Base-by-base conservation (phyloP, 2,888 invertebrate species). In the Pedicia rivosa region DNA sequence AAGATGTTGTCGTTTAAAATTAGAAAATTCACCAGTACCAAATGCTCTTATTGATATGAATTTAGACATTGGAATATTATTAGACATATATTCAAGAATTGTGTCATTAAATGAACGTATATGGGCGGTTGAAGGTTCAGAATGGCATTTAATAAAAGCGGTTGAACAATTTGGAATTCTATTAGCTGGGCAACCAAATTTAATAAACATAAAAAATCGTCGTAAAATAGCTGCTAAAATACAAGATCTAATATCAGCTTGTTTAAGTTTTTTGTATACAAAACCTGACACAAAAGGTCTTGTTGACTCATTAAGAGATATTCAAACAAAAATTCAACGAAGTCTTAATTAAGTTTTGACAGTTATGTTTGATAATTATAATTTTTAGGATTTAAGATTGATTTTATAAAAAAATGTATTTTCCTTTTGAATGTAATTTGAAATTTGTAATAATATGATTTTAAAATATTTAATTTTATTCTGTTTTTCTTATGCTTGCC, bases 61-160 rank as follows among this genome's bases (percentile, higher is more conserved):
- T 36, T 71, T 90, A 19, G 72, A 81, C 12, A 64, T 84, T 41
- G 77, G 79, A 49, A 73, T 77, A 50, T 68, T 91, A 3, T 64
- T 90, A 46, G 78, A 84, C 49, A 74, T 72, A 78, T 78, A 56
- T 57, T 66, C 65, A 42, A 19, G 80, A 53, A 62, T 80, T 67
- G 77, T 77, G 53, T 77, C 79, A 44, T 74, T 77, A 53, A 80
- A 83, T 63, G 87, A 90, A 57, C 74, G 81, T 37, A 76, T 79
- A 48, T 92, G 91, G 90, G 71, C 81, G 40, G 74, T 76, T 14
- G 75, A 80, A 58, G 81, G 84, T 37, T 78, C 83, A 54, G 87
- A 90, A 58, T 76, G 79, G 54, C 88, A 91, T 65, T 67, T 88
- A 44, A 75, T 87, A 44, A 72, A 75, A 55, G 81, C 78, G 4